Evolutionary conservation across 2,797 vertebrate genomes (phyloP), one percentile per base, ranked within the genome.

Genomic region (Cynodonichthys magdalenae): DNA sequence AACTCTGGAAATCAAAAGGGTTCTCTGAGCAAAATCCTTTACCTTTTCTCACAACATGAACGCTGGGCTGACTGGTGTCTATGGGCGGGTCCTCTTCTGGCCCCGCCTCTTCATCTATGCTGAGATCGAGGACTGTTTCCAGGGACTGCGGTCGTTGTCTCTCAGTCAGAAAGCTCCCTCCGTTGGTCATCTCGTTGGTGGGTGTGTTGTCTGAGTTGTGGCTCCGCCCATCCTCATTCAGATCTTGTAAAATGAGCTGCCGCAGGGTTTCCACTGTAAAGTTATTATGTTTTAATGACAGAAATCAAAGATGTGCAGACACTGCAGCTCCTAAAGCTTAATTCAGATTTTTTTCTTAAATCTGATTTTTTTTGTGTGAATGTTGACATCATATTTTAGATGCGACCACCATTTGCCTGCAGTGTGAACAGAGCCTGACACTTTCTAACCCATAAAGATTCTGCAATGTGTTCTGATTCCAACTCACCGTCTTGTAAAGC

Each of bases 11-110:
- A 51, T 39, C 2, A 24, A 29, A 18, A 17, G 17, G 48, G 27
- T 29, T 8, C 46, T 2, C 9, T 10, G 0, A 3, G 5, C 8
- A 3, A 3, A 9, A 19, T 36, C 9, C 19, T 47, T 85, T 87
- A 94, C 93, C 93, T 92, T 90, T 93, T 77, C 93, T 84, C 24
- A 93, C 64, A 6, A 94, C 86, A 57, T 90, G 87, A 56, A 91
- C 15, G 9, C 61, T 18, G 1, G 51, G 52, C 3, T 48, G 81
- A 55, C 78, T 83, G 0, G 31, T 5, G 28, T 77, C 79, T 0
- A 39, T 5, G 4, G 79, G 71, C 20, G 56, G 77, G 1, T 12
- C 72, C 42, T 80, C 88, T 0, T 76, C 79, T 0, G 62, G 49
- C 47, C 87, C 87, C 0, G 69, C 74, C 53, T 85, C 81, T 69